phyloP scores from a whole-genome alignment of 2,797 vertebrate genomes.

The Merluccius polli region DNA sequence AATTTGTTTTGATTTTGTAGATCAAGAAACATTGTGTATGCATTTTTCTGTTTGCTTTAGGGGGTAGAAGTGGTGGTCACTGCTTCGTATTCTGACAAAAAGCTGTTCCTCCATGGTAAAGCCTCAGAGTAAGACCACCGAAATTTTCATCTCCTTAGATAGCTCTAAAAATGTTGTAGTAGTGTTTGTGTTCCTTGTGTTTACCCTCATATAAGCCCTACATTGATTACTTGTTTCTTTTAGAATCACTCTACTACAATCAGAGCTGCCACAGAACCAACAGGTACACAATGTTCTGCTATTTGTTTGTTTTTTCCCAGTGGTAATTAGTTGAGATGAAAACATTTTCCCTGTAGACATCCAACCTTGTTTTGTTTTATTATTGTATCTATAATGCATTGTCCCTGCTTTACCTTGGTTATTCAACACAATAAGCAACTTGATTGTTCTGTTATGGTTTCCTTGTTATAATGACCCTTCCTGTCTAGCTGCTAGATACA shows the following conservation, averaged over 20 bases:
- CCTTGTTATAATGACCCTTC: conserved; percentile 12
- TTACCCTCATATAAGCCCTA: background rate
- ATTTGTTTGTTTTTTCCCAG: background rate
- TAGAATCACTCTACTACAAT: conserved; percentile 25
- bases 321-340: too few species aligned
- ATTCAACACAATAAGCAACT: background rate
- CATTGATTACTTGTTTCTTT: conserved; percentile 7
- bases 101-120: conserved; percentile 64
- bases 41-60: conserved; percentile 47
- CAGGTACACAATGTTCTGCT: conserved; percentile 17
- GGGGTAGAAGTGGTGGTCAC: conserved; percentile 59
- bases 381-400: background rate
- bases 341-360: too few species aligned
- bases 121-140: conserved; percentile 58
- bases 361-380: background rate
- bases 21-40: conserved; percentile 2
- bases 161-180: background rate
- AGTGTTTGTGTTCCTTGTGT: background rate
- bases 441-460: background rate
- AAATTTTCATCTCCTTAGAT: background rate
- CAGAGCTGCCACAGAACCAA: conserved; percentile 22
- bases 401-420: background rate
- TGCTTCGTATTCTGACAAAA: conserved; percentile 76
- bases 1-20: background rate
- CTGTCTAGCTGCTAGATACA: conserved; percentile 49